phyloP scores from a whole-genome alignment of 2,113 vertebrate species.

The Aldabrachelys gigantea region DNA sequence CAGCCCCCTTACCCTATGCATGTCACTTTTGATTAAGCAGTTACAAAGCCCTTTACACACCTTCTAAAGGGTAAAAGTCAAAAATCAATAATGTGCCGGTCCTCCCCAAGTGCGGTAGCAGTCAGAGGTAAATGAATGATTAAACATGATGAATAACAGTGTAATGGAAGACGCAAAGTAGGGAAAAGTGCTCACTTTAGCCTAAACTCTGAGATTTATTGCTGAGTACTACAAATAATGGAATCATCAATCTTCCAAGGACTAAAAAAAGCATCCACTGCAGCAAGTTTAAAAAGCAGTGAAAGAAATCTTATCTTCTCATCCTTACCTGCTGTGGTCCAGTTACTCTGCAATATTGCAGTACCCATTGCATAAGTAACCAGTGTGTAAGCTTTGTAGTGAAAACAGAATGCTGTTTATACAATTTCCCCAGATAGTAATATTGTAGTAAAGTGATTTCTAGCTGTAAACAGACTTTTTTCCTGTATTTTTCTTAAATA shows the following conservation, averaged over 20 bases:
- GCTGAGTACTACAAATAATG: conserved; percentile 78
- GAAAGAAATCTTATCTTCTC: conserved; percentile 23
- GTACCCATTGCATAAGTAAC: neutral
- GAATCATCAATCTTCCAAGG: conserved; percentile 81
- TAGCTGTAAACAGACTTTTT: neutral
- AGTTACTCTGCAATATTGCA: neutral
- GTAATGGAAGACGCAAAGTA: conserved; percentile 71
- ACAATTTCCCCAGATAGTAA: neutral
- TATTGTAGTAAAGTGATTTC: neutral
- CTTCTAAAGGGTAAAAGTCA: conserved; percentile 65
- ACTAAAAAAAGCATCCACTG: conserved; percentile 54
- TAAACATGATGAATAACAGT: conserved; percentile 80
- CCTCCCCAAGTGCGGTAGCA: conserved; percentile 57
- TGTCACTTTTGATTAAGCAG: conserved; percentile 70
- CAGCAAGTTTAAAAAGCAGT: conserved; percentile 48
- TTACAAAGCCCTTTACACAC: conserved; percentile 52
- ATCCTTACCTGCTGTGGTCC: neutral
- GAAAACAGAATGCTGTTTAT: neutral
- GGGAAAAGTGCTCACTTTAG: conserved; percentile 75
- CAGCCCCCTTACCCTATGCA: conserved; percentile 24
- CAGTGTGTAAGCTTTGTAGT: neutral
- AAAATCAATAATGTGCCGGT: conserved; percentile 67
- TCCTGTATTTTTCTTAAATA: neutral
- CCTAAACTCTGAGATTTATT: conserved; percentile 77
- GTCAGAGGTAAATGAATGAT: conserved; percentile 76